Conservation (phyloP, 2,797 vertebrate genomes). For the Artibeus lituratus region DNA sequence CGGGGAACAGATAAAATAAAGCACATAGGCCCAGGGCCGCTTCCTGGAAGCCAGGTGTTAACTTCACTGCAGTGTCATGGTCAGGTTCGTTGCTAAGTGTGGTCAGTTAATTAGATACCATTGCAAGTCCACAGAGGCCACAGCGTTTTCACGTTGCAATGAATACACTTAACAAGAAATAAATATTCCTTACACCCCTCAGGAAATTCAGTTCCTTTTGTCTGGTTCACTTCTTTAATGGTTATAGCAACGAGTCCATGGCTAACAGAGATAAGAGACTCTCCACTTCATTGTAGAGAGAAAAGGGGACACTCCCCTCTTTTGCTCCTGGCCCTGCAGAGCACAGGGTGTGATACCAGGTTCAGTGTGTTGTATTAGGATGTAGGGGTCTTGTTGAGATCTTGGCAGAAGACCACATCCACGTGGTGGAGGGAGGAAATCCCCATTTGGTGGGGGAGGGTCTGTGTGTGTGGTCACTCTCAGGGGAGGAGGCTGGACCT, state of each 20-base stretch:
- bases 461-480: background rate
- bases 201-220: background rate
- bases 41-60: background rate
- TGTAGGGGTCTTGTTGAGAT: background rate
- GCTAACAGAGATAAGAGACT: background rate
- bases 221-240: background rate
- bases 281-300: background rate
- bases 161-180: background rate
- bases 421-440: background rate
- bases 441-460: no score
- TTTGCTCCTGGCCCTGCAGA: background rate
- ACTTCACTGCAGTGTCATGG: background rate
- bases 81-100: background rate
- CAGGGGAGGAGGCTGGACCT: background rate
- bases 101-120: background rate
- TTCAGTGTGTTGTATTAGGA: background rate
- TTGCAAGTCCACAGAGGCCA: background rate
- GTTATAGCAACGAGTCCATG: background rate
- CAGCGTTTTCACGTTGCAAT: background rate
- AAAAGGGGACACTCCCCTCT: background rate
- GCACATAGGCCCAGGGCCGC: background rate
- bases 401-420: background rate
- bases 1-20: background rate
- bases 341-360: background rate
- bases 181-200: background rate